phyloP scores from a whole-genome alignment of 2,888 invertebrate species.

The Cryptophagus acutangulus region DNA sequence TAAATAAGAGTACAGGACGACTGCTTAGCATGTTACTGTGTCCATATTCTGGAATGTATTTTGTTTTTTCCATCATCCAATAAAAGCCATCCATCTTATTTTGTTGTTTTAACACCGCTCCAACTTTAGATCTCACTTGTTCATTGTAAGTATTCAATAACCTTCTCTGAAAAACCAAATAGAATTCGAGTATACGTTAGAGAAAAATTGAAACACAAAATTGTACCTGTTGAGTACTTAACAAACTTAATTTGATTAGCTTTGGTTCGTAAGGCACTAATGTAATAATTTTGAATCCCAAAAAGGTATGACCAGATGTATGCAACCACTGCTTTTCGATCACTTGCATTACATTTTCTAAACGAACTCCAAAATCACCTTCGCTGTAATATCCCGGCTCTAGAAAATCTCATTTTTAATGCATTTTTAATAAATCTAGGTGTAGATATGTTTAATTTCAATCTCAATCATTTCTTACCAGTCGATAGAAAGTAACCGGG shows the following conservation, averaged over 20 bases:
- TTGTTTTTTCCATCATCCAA: constrained; percentile 79
- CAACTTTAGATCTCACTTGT: constrained; percentile 64
- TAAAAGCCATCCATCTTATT: constrained; percentile 65
- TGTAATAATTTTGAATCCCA: constrained; percentile 77
- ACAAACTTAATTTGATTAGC: constrained; percentile 68
- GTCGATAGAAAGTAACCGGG: constrained; percentile 76
- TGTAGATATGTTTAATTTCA: constrained; percentile 1
- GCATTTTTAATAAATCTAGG: too few relatives aligned
- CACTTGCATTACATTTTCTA: constrained; percentile 82
- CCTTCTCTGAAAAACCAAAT: constrained; percentile 53
- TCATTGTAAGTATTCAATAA: constrained; percentile 77
- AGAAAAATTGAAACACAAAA: too few relatives aligned
- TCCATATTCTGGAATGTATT: constrained; percentile 56
- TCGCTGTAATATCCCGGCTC: constrained; percentile 89
- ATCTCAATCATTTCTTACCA: constrained; percentile 50
- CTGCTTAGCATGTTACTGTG: constrained; percentile 9
- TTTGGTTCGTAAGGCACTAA: constrained; percentile 84
- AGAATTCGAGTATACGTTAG: constrained; percentile 18
- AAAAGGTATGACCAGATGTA: constrained; percentile 48
- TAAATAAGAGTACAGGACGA: neutral
- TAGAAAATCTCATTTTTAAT: constrained; percentile 44
- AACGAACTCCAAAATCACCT: constrained; percentile 76
- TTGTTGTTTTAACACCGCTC: constrained; percentile 64
- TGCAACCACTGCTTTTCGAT: constrained; percentile 51
- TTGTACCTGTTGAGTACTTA: constrained; percentile 65